Conservation (phyloP, 2,888 invertebrate species). For the Pediacus dermestoides region DNA sequence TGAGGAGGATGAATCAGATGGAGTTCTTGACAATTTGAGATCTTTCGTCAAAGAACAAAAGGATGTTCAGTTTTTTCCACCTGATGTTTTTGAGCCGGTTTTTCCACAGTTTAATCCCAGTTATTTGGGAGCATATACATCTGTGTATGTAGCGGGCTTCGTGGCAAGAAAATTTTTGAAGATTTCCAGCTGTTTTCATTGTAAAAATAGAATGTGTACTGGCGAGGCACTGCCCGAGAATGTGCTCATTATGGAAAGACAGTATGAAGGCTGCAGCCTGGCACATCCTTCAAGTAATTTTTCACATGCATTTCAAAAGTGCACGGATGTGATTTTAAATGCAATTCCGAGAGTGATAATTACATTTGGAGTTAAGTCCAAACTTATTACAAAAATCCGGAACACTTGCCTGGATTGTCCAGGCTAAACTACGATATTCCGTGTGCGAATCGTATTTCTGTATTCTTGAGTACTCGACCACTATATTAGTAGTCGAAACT, state of each 20-base stretch:
- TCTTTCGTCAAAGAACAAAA: constrained; percentile 9
- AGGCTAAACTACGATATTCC: too few species aligned
- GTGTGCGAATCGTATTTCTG: too few species aligned
- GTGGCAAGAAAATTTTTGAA: constrained; percentile 10
- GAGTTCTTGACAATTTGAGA: constrained; percentile 13
- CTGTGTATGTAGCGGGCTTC: constrained; percentile 10
- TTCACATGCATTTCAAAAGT: constrained; percentile 1
- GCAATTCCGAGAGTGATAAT: too few species aligned
- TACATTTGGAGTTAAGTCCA: too few species aligned
- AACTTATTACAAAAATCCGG: too few species aligned
- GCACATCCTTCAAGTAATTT: neutral
- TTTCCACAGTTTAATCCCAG: too few species aligned
- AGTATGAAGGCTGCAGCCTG: constrained; percentile 3
- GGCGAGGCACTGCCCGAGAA: neutral
- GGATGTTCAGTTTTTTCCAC: neutral
- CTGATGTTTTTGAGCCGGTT: too few species aligned
- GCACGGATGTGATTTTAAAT: neutral
- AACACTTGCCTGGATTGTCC: too few species aligned
- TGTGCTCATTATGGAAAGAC: constrained; percentile 5
- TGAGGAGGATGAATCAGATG: constrained; percentile 15
- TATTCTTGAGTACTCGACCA: too few species aligned
- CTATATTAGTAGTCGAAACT: too few species aligned
- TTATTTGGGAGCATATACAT: constrained; percentile 2
- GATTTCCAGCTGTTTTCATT: neutral
- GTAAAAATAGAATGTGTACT: constrained; percentile 3